Percentiles rank a stretch among this genome's conserved stretches.
Evolutionary conservation across 2,113 vertebrate genomes (phyloP).

Genomic region (Corythornis cristatus): DNA sequence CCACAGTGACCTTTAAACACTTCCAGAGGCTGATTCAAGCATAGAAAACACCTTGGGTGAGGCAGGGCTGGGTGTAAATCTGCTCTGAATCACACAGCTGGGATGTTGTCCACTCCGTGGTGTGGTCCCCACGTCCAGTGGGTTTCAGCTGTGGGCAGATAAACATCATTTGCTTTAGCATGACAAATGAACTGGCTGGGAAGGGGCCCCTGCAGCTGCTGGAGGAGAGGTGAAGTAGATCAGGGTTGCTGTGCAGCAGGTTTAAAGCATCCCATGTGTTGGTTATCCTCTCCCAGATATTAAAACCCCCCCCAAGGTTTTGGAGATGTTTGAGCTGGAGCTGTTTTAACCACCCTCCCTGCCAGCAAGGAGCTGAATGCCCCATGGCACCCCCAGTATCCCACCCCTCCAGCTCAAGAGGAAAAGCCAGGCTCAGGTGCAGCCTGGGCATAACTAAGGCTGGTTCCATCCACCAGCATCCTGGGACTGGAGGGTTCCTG

Average conservation of each 20-base stretch:
- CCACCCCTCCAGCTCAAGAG: neutral
- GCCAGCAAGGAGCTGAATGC: neutral
- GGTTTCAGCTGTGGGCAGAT: neutral
- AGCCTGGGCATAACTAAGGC: neutral
- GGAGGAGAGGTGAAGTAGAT: neutral
- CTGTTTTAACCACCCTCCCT: neutral
- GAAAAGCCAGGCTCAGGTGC: neutral
- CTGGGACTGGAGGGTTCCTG: neutral
- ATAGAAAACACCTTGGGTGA: neutral
- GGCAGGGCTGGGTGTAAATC: neutral
- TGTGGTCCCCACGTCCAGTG: neutral
- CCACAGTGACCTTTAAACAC: neutral
- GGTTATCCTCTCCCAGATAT: neutral
- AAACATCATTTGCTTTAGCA: neutral
- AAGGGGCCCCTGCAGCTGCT: neutral
- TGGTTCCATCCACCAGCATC: neutral
- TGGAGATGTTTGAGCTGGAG: neutral
- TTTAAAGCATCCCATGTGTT: neutral
- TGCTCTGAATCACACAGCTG: neutral
- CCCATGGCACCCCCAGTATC: neutral
- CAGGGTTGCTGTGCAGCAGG: rapidly evolving
- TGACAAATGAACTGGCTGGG: neutral
- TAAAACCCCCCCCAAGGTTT: neutral
- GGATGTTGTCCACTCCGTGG: rapidly evolving
- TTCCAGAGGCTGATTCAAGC: neutral